Base-by-base conservation (phyloP, 1,140 invertebrate species). In the Apis dorsata region DNA sequence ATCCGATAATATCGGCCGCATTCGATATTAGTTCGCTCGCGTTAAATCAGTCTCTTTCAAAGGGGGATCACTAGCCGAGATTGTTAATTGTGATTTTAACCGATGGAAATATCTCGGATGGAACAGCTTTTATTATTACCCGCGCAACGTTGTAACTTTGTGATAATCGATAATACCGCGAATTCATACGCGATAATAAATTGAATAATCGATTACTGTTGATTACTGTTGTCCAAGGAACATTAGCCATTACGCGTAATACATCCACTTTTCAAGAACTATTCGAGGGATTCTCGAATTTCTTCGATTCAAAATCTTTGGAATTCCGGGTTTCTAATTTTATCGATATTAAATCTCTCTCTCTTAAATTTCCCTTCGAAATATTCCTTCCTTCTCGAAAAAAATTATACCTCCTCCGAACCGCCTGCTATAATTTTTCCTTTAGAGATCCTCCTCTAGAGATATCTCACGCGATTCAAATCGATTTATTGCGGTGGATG, bases 401-500 rank as follows among this genome's bases (percentile, higher is more conserved):
- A 21, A 68, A 49, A 8, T 68, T 13, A 10, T 4, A 69, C 21
- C 12, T 19, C 7, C n/a, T 53, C n/a, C 68, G 2, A 1, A 15
- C 19, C 57, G 2, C 19, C 57, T 21, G 5, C 8, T 17, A 57
- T 34, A 57, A 73, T 73, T 59, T 59, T 19, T 15, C 2, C 4
- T 21, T 12, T 11, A n/a, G n/a, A n/a, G n/a, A n/a, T n/a, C n/a
- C 34, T 11, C 19, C 5, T 49, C 34, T 4, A 44, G 4, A 44
- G 34, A 7, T 44, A 5, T 44, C 34, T 44, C 34, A 7, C 34
- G 28, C 55, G 51, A 57, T 75, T 69, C 53, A 2, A n/a, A 76
- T 76, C 53, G 63, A 77, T 60, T 77, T 60, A 81, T 81, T 24
- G n/a, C 28, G 8, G 17, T 12, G 7, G 21, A 59, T 19, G 28